A percentile compares a stretch with the other conserved stretches of the same genome.
phyloP scores from a whole-genome alignment of 2,888 invertebrate genomes.

The Neoitamus cyanurus region DNA sequence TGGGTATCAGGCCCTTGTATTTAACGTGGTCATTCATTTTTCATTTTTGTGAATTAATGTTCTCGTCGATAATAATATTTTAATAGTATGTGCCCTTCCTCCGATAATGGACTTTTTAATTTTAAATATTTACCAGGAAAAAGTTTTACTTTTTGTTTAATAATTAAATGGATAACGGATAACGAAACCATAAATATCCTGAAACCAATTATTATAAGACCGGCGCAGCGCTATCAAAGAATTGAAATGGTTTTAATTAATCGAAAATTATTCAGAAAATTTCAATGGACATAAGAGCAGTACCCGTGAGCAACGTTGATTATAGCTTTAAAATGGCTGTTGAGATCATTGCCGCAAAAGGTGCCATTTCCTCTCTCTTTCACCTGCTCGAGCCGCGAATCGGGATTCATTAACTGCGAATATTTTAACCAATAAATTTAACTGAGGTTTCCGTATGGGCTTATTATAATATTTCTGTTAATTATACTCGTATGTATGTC shows the following conservation, averaged over 20 bases:
- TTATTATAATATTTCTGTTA: background rate
- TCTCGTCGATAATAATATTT: too few species aligned
- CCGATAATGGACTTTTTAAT: too few species aligned
- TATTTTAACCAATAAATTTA: background rate
- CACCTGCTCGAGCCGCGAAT: background rate
- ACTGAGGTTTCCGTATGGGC: background rate
- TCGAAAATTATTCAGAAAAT: background rate
- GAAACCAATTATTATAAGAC: background rate
- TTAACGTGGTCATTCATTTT: too few species aligned
- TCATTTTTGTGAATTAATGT: too few species aligned
- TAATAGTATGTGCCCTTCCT: too few species aligned
- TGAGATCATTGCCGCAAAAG: background rate
- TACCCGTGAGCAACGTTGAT: too few species aligned
- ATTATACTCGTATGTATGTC: background rate
- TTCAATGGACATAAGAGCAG: too few species aligned
- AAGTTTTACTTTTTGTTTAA: background rate
- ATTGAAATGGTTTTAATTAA: background rate
- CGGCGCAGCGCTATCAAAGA: background rate
- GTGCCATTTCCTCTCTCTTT: background rate
- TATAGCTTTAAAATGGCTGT: background rate
- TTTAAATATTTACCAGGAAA: background rate
- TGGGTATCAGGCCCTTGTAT: too few species aligned
- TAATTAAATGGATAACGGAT: background rate
- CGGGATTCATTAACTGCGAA: background rate
- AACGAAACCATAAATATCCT: background rate